These are phyloP conservation scores for Trematomus bernacchii DNA, from an alignment of 2,797 vertebrate species.

Conservation along the genomic window DNA sequence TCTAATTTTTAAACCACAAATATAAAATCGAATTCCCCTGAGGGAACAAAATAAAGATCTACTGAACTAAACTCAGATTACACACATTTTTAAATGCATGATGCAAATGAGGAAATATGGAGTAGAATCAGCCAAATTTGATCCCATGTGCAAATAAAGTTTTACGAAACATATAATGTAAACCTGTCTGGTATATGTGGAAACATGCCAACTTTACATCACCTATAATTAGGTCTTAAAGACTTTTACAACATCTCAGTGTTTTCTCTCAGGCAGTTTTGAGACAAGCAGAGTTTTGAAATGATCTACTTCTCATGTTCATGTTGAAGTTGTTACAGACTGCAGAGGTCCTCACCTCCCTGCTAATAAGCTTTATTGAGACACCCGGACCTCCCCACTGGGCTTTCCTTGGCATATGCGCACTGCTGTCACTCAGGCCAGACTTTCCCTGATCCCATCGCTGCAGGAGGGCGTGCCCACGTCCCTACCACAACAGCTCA, in stretches of 20 bases:
- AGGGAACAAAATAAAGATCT: constrained; percentile 48
- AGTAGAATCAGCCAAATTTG: constrained; percentile 29
- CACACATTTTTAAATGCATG: constrained; percentile 35
- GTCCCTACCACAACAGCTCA: constrained; percentile 79
- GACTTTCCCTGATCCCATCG: constrained; percentile 77
- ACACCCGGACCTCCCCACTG: constrained; percentile 69
- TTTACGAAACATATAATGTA: constrained; percentile 12
- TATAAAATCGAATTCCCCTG: constrained; percentile 3
- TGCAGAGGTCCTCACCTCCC: constrained; percentile 62
- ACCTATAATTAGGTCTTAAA: constrained; percentile 14
- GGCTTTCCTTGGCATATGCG: constrained; percentile 76
- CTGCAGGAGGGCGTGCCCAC: constrained; percentile 71
- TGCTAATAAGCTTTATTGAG: constrained; percentile 81
- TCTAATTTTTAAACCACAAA: constrained; percentile 36
- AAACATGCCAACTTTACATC: constrained; percentile 17
- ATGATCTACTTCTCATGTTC: constrained; percentile 48
- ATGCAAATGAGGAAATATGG: constrained; percentile 23
- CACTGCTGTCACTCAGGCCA: constrained; percentile 78
- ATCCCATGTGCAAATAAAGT: constrained; percentile 41
- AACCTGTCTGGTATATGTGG: constrained; percentile 19
- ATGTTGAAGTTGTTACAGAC: constrained; percentile 48
- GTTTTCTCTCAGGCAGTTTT: constrained; percentile 17
- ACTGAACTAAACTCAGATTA: constrained; percentile 40
- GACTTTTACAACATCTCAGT: constrained; percentile 1
- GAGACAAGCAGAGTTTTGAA: constrained; percentile 23